phyloP scores from a whole-genome alignment of 2,113 vertebrate species.

The Elaphurus davidianus region DNA sequence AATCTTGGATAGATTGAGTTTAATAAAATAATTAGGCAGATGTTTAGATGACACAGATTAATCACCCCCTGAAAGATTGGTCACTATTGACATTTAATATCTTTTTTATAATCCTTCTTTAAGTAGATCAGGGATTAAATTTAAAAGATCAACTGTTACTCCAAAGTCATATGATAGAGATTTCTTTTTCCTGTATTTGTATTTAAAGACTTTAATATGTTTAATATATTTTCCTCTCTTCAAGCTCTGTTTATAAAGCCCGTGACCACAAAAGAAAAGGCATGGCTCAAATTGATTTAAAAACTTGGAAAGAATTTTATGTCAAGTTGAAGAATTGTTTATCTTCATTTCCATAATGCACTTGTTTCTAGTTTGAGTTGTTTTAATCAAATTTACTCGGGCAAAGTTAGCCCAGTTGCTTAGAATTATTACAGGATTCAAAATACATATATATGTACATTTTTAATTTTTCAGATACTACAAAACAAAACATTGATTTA shows the following conservation, averaged over 20 bases:
- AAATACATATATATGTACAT: not conserved
- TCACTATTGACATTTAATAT: not conserved
- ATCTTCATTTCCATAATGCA: slow-evolving; percentile 38
- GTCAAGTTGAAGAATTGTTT: slow-evolving; percentile 53
- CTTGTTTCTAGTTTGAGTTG: slow-evolving; percentile 48
- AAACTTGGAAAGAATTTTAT: slow-evolving; percentile 51
- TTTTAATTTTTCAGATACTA: not conserved
- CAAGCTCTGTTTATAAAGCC: not conserved
- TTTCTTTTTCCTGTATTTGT: not conserved
- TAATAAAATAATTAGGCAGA: not conserved
- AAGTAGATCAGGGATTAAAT: not conserved
- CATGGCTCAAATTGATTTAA: slow-evolving; percentile 26
- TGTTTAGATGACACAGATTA: not conserved
- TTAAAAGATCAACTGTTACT: not conserved
- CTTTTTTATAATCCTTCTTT: not conserved
- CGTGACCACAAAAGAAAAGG: not conserved
- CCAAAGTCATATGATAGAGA: not conserved
- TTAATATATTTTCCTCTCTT: not conserved
- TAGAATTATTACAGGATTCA: not conserved
- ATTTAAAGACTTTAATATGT: not conserved
- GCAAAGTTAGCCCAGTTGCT: not conserved
- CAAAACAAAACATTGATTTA: not conserved
- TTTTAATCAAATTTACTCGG: slow-evolving; percentile 52
- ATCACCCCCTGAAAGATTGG: not conserved
- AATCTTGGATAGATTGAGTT: not conserved